A percentile compares a stretch with the other conserved stretches of the same genome.
These are phyloP conservation scores for Nicator chloris DNA, from an alignment of 2,113 vertebrate genomes.

Conservation along the genomic window DNA sequence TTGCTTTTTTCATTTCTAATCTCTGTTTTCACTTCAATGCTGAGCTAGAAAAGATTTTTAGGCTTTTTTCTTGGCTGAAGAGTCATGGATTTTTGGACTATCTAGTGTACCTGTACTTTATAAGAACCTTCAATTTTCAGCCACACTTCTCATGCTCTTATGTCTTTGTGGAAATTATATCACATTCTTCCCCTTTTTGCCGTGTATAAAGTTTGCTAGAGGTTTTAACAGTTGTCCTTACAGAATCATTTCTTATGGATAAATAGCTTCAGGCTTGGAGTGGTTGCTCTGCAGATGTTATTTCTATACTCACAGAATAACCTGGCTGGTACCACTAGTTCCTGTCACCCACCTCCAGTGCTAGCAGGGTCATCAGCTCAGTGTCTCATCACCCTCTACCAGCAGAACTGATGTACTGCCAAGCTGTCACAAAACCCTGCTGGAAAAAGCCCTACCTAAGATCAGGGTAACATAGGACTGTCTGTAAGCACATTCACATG, in stretches of 20 bases:
- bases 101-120: neutral
- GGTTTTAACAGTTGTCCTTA: neutral
- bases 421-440: neutral
- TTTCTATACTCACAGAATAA: neutral
- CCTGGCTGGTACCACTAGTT: neutral
- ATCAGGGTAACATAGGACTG: fast-evolving
- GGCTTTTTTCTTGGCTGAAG: slow-evolving; percentile 9
- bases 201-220: neutral
- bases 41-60: slow-evolving; percentile 33
- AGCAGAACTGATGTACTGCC: neutral
- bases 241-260: neutral
- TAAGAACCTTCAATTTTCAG: slow-evolving; percentile 33
- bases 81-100: slow-evolving; percentile 27
- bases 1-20: slow-evolving; percentile 54
- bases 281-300: neutral
- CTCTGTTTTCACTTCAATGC: neutral
- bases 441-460: neutral
- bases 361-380: neutral
- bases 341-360: neutral
- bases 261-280: neutral
- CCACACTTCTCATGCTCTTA: neutral
- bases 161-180: neutral
- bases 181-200: neutral
- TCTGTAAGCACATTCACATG: neutral
- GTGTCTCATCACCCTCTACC: neutral